Conservation (phyloP, 2,888 invertebrate species). For the Andrena marginata region DNA sequence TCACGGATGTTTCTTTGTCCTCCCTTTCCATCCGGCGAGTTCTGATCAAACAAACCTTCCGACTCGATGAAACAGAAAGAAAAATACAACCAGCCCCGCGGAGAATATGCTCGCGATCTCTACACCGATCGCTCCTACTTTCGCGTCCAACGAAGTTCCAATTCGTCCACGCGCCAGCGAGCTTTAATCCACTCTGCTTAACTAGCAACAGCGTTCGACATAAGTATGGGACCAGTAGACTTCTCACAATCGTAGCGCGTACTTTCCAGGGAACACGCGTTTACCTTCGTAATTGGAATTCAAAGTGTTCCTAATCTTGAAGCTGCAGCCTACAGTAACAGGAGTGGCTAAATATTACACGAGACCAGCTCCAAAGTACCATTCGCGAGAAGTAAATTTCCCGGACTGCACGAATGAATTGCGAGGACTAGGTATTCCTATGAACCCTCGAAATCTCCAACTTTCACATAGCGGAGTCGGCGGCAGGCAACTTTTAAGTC, state of each 20-base stretch:
- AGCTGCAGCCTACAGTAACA: background rate
- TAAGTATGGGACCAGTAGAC: background rate
- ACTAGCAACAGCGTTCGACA: background rate
- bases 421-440: background rate
- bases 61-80: background rate
- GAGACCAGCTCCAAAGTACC: background rate
- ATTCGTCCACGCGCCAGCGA: background rate
- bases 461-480: background rate
- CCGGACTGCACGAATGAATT: background rate
- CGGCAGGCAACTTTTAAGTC: background rate
- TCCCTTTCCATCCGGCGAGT: background rate
- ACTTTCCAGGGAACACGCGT: background rate
- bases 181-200: background rate
- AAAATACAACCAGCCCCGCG: background rate
- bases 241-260: background rate
- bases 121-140: background rate
- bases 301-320: background rate
- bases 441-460: background rate
- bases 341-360: too few species aligned
- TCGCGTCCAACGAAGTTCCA: background rate
- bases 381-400: background rate
- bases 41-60: background rate
- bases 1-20: constrained; percentile 8
- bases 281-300: background rate
- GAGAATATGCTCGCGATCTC: background rate